Base-by-base conservation (phyloP, 2,113 vertebrate genomes). In the Arvicanthis niloticus region DNA sequence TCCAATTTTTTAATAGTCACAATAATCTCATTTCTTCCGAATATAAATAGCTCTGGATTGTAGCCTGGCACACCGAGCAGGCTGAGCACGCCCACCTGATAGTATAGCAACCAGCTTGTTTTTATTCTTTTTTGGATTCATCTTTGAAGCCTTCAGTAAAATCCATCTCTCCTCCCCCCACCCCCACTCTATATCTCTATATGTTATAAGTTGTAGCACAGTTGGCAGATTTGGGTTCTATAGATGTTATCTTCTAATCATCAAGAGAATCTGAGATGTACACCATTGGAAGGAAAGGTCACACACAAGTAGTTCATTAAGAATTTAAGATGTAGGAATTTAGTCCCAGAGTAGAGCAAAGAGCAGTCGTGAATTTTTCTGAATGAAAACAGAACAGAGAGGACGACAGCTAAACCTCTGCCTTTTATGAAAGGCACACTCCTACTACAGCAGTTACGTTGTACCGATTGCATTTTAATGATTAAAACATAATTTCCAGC, bases 391-490 rank as follows among this genome's bases (percentile, higher is more conserved):
- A 60, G 56, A 89, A 51, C 9, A 0, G 58, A 37, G 29, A 19
- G 87, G 94, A 92, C 40, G 11, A 58, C 42, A 58, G 37, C 88
- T 78, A 58, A 88, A 89, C 0, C 81, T 68, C 29, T 85, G 42
- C 58, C 37, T 97, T 81, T 65, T 62, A 93, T 84, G 76, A 92
- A 93, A 85, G 76, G 31, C 58, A 45, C n/a, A 42, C 34, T 91
- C 29, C 40, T 42, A 7, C 84, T 96, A 96, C 93, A 93, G 29
- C 48, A 13, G 81, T 88, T 91, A 76, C 95, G 67, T 78, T 82
- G 93, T 95, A 87, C 73, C 95, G 82, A 96, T 93, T 82, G 97
- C 92, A 84, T 97, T 85, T 97, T 91, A 95, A 97, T 97, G 92
- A 67, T 91, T 96, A 91, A 97, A 96, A 97, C 65, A 65, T 87